Base-by-base conservation (phyloP, 2,888 invertebrate species). In the Drosophila robusta region DNA sequence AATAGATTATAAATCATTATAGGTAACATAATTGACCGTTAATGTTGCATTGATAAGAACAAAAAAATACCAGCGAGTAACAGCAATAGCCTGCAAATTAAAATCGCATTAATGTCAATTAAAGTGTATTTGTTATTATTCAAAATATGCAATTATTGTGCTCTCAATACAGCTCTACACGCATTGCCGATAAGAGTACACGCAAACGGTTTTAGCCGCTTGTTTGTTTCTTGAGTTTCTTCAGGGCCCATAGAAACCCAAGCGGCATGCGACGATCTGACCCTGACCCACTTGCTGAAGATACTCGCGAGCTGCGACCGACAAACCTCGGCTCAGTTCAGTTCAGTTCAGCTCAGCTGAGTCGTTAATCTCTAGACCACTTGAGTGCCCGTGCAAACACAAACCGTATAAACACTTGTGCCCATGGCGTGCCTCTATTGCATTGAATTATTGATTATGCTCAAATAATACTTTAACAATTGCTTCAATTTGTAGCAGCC, bases 251-350 rank as follows among this genome's bases (percentile, higher is more conserved):
- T 54, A 62, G 71, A 61, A 62, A 61, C 51, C 67, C 63, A 52
- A 75, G 41, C 65, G 62, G 65, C 86, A 79, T 77, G 66, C 80
- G 71, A 70, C 68, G 57, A 39, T 63, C 80, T 86, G 89, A 88
- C 84, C 84, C 87, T 84, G 84, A 88, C 84, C 84, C 84, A 84
- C 78, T 88, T 84, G 66, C 70, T 78, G 75, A 87, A 84, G 84
- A 86, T 75, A 86, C 79, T 61, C 66, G 63, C 66, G 36, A 46
- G 41, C 36, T 22, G 46, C 58, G 54, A 58, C 67, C 60, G 58
- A 71, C 62, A 65, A 63, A 57, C 57, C 60, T 51, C 60, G 60
- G 41, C 44, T 24, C 32, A 32, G 22, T 16, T 34, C 47, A 39
- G 42, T 29, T 51, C 38, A 39, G 42, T 29, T 51, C 38, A 45